phyloP scores from a whole-genome alignment of 2,113 vertebrate species.

The Potamarius usumacintae region DNA sequence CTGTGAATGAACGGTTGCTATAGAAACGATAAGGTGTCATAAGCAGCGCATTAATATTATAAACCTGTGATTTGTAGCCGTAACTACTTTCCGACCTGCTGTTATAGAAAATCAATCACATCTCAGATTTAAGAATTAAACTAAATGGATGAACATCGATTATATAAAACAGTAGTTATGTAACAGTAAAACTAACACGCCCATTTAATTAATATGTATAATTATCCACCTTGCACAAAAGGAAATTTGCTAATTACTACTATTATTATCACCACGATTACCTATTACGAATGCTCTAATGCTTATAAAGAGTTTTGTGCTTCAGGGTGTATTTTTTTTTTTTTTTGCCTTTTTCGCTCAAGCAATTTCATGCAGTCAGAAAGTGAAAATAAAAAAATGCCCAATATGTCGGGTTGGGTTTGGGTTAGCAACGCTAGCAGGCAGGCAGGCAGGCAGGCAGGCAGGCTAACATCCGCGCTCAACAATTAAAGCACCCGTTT shows the following conservation, averaged over 20 bases:
- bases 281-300: neutral
- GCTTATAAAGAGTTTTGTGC: neutral
- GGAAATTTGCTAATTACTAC: neutral
- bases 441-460: slow-evolving; percentile 3
- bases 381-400: slow-evolving; percentile 9
- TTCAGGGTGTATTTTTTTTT: neutral
- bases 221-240: neutral
- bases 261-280: neutral
- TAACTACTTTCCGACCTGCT: neutral
- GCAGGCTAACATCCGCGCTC: slow-evolving; percentile 24
- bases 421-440: slow-evolving; percentile 23
- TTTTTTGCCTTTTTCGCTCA: neutral
- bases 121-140: neutral
- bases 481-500: neutral
- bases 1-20: no score
- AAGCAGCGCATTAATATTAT: neutral
- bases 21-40: neutral
- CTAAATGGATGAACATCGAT: neutral
- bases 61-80: neutral
- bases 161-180: neutral
- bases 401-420: slow-evolving; percentile 15
- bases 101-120: neutral
- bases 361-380: neutral
- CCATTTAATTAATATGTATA: neutral
- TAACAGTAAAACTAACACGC: neutral